Conservation (phyloP, 2,113 vertebrate species). For the Eptatretus burgeri region DNA sequence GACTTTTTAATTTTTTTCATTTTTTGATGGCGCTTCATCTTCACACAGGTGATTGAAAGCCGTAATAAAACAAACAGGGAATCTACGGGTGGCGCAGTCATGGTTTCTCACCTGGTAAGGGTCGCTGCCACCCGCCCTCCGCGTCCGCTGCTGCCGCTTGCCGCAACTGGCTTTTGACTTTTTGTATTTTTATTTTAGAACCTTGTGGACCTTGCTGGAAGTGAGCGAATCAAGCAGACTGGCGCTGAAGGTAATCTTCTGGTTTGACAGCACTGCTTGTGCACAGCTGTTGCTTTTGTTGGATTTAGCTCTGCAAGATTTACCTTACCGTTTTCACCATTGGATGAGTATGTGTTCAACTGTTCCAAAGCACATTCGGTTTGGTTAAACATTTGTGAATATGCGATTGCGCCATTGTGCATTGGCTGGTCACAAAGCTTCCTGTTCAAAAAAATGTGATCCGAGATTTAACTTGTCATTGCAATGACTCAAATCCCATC, state of each 20-base stretch:
- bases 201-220: slow-evolving; percentile 70
- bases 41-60: slow-evolving; percentile 55
- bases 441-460: too few species aligned
- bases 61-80: slow-evolving; percentile 32
- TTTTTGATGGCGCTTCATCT: too few species aligned
- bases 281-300: not conserved
- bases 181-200: slow-evolving; percentile 25
- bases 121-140: not conserved
- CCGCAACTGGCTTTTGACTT: not conserved
- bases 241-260: slow-evolving; percentile 48
- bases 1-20: too few species aligned
- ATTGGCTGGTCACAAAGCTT: too few species aligned
- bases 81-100: slow-evolving; percentile 49
- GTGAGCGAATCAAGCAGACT: slow-evolving; percentile 71
- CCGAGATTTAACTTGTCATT: too few species aligned
- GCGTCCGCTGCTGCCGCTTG: not conserved
- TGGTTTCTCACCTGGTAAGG: slow-evolving; percentile 67
- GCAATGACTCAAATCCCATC: too few species aligned
- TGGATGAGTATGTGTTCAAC: too few species aligned
- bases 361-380: too few species aligned
- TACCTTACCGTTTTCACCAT: too few species aligned
- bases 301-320: too few species aligned
- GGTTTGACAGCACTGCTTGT: not conserved
- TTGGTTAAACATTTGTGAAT: too few species aligned
- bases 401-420: too few species aligned